Base-by-base conservation (phyloP, 2,888 invertebrate species). In the Chironomus tentans region DNA sequence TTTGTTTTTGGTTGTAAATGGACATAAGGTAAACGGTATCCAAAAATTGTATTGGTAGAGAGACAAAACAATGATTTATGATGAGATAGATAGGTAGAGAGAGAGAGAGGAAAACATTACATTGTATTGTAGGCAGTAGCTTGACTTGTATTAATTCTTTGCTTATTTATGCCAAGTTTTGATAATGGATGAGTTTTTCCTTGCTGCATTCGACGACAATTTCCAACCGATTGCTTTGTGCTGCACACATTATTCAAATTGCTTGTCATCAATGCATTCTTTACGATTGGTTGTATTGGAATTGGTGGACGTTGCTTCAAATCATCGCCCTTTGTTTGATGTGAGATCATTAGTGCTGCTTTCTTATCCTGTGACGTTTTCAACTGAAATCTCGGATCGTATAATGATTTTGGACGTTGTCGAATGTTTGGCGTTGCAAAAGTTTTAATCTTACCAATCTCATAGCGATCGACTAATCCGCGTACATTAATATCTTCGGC, bases 121-220 rank as follows among this genome's bases (percentile, higher is more conserved):
- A 94, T 93, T 82, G 93, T 94, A 87, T 94, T 94, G 86, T 93
- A 94, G 85, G 93, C 92, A 79, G 84, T 82, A 46, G 74, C 18
- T 82, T 91, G 89, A 38, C 61, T 72, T 86, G 92, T 91, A 85
- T 91, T 92, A 85, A 88, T 87, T 85, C 88, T 87, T 80, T 88
- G 88, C 86, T 92, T 90, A 84, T 21, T 24, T 84, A 91, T 87
- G 85, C 90, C 91, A 84, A 96, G 88, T 88, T 92, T 91, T 81
- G 94, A 91, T 82, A 96, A 87, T 79, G 96, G 95, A 87, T 96
- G 95, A 81, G 92, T 94, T 85, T 93, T 94, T 80, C 95, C 95
- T 83, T 94, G 95, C 84, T 95, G 95, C 84, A 93, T 92, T 80
- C 88, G 65, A 7, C 74, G 65, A 18, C 47, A 68, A 21, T 46